These are phyloP conservation scores for Allacma fusca DNA, from an alignment of 2,888 invertebrate genomes.

Conservation along the genomic window DNA sequence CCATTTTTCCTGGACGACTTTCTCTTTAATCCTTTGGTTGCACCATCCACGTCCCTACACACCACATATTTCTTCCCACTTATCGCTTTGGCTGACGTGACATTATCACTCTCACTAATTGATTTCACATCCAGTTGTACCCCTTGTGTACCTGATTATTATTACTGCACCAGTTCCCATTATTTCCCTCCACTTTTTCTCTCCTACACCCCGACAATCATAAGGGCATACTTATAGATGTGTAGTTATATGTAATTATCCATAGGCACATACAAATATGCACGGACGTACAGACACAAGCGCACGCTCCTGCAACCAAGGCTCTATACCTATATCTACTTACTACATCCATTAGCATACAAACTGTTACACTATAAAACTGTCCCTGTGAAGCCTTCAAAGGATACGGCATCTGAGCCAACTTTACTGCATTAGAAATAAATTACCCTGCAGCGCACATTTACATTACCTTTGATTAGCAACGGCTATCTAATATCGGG, in stretches of 20 bases:
- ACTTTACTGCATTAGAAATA: conserved; percentile 30
- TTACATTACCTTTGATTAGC: conserved; percentile 40
- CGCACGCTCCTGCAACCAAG: no score
- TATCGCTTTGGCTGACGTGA: conserved; percentile 47
- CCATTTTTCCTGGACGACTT: conserved; percentile 45
- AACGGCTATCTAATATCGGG: conserved; percentile 11
- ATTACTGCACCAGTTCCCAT: conserved; percentile 43
- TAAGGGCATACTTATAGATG: no score
- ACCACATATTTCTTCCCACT: conserved; percentile 40
- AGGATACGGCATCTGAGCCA: conserved; percentile 17
- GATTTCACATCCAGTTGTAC: conserved; percentile 48
- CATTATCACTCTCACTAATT: conserved; percentile 53
- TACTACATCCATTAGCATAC: conserved; percentile 17
- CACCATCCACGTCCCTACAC: conserved; percentile 29
- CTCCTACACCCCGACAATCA: neutral
- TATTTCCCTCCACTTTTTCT: conserved; percentile 19
- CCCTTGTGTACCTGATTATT: conserved; percentile 49
- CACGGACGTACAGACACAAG: no score
- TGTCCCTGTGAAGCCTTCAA: neutral
- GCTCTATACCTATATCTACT: no score
- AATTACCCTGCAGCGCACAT: conserved; percentile 21
- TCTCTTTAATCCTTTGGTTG: conserved; percentile 44
- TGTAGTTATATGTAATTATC: no score
- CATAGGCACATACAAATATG: no score
- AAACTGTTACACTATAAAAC: neutral